phyloP scores from a whole-genome alignment of 1,140 invertebrate species.

The Periplaneta americana region DNA sequence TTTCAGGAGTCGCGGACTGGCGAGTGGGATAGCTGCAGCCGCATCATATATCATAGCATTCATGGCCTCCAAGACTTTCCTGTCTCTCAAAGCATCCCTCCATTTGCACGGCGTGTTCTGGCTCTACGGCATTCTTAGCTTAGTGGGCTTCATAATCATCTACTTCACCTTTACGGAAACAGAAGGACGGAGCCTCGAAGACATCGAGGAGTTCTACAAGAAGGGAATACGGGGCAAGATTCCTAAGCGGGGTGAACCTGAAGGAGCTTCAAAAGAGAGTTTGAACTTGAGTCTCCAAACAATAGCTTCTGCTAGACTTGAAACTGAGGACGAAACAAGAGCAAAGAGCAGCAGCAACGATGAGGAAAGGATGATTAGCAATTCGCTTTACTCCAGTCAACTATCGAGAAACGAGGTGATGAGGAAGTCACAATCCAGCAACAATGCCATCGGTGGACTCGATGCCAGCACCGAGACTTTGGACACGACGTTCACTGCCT shows the following conservation, averaged over 20 bases:
- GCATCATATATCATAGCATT: constrained; percentile 54
- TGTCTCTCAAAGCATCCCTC: constrained; percentile 41
- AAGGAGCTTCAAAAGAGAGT: not conserved
- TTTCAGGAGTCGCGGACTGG: constrained; percentile 44
- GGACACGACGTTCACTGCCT: not conserved
- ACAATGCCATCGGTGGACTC: not conserved
- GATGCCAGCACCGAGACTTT: not conserved
- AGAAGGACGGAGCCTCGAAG: constrained; percentile 46
- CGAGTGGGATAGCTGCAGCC: constrained; percentile 49
- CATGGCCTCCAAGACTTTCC: constrained; percentile 55
- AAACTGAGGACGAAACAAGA: not conserved
- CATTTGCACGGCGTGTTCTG: constrained; percentile 52
- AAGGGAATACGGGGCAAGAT: not conserved
- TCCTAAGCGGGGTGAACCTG: not conserved
- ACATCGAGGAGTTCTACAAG: constrained; percentile 33
- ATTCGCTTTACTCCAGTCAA: not conserved
- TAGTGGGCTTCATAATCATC: constrained; percentile 47
- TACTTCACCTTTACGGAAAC: constrained; percentile 51
- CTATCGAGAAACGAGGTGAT: not conserved
- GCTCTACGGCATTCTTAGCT: constrained; percentile 51
- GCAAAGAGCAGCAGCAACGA: not conserved
- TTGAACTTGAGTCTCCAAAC: not conserved
- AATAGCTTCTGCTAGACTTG: not conserved
- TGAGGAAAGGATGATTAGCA: not conserved
- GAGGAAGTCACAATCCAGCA: not conserved